These are phyloP conservation scores for Sipha maydis DNA, from an alignment of 2,888 invertebrate genomes.

Conservation along the genomic window DNA sequence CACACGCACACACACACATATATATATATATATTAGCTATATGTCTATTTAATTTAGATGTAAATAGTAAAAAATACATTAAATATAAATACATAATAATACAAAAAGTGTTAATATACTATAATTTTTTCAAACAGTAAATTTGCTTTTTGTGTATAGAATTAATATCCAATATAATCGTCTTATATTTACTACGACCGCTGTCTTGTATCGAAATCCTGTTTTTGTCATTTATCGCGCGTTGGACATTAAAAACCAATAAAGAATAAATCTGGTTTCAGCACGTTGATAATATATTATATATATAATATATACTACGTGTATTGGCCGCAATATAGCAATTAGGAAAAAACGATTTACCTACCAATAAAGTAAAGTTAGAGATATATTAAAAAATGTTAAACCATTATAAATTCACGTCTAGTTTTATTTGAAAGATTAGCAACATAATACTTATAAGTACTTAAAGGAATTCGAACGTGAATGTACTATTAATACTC, in stretches of 20 bases:
- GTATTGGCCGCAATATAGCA: constrained; percentile 1
- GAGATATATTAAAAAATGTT: background rate
- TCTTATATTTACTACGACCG: constrained; percentile 14
- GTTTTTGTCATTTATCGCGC: constrained; percentile 46
- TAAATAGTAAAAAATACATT: constrained; percentile 3
- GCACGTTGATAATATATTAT: constrained; percentile 20
- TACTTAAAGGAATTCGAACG: background rate
- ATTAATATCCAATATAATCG: constrained; percentile 37
- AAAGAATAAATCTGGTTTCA: constrained; percentile 54
- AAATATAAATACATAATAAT: background rate
- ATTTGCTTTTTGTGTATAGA: background rate
- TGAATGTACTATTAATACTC: background rate
- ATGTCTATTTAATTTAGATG: background rate
- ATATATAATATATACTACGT: too few relatives aligned
- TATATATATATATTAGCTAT: background rate
- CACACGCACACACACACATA: too few relatives aligned
- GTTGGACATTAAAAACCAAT: constrained; percentile 54
- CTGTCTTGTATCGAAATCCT: constrained; percentile 28
- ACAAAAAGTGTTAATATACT: background rate
- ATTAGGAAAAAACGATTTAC: constrained; percentile 6
- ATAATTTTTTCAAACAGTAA: background rate
- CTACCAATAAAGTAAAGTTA: constrained; percentile 3
- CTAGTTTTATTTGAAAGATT: background rate
- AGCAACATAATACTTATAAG: background rate
- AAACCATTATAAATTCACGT: background rate